Conservation (phyloP, 2,113 vertebrate genomes). For the Lethenteron reissneri region DNA sequence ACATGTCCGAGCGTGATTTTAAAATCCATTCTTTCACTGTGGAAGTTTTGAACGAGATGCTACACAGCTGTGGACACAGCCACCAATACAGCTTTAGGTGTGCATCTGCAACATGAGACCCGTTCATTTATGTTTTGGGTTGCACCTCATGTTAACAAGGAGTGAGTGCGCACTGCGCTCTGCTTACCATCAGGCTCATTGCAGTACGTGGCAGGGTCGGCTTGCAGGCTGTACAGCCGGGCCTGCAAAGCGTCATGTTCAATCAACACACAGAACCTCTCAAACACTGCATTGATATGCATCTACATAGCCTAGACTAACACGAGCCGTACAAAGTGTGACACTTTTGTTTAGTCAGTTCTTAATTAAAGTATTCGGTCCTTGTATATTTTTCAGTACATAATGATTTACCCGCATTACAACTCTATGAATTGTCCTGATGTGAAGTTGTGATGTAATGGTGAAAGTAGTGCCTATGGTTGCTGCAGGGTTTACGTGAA, state of each 20-base stretch:
- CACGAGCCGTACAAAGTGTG: background rate
- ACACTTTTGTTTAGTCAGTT: background rate
- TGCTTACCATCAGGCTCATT: slow-evolving; percentile 74
- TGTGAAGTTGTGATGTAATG: no score
- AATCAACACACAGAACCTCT: background rate
- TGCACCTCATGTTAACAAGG: no score
- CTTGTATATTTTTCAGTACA: background rate
- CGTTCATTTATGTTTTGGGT: no score
- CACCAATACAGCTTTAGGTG: no score
- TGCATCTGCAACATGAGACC: no score
- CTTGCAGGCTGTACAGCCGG: slow-evolving; percentile 83
- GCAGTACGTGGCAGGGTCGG: slow-evolving; percentile 93
- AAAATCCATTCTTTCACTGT: no score
- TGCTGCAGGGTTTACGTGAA: no score
- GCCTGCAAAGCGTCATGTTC: slow-evolving; percentile 29
- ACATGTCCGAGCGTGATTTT: no score
- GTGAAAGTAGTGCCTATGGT: no score
- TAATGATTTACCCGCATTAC: background rate
- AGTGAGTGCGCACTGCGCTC: background rate
- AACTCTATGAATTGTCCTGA: no score
- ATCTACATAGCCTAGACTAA: background rate
- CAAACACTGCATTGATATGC: background rate
- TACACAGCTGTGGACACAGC: no score
- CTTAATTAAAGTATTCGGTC: background rate
- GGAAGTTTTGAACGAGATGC: no score